phyloP scores from a whole-genome alignment of 2,113 vertebrate species.

The Taurulus bubalis region DNA sequence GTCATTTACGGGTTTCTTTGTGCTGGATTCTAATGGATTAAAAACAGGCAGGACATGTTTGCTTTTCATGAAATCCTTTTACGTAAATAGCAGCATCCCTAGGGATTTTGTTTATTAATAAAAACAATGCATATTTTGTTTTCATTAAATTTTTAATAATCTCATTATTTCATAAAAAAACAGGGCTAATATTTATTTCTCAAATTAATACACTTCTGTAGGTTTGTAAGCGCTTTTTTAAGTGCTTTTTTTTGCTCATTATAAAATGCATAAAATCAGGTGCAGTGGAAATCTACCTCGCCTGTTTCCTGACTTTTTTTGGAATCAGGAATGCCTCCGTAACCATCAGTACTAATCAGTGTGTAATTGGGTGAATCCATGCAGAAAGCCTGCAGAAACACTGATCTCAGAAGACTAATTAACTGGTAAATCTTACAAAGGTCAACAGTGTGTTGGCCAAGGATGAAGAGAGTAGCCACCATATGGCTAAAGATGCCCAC shows the following conservation, averaged over 20 bases:
- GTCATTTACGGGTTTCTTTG: too few relatives aligned
- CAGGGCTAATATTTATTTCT: neutral
- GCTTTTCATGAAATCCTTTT: neutral
- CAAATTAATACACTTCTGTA: neutral
- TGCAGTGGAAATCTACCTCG: neutral
- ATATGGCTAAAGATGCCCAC: constrained; percentile 79
- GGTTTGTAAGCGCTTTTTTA: neutral
- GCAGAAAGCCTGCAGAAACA: constrained; percentile 40
- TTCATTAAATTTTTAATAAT: neutral
- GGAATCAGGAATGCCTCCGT: constrained; percentile 2
- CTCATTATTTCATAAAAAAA: neutral
- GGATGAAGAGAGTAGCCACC: constrained; percentile 80
- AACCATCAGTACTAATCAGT: constrained; percentile 10
- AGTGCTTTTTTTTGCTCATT: neutral
- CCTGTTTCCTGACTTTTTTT: neutral
- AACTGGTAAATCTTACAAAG: constrained; percentile 71
- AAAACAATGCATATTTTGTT: neutral
- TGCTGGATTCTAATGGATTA: too few relatives aligned
- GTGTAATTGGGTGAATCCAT: constrained; percentile 60
- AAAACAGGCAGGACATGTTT: neutral
- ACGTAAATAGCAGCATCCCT: neutral
- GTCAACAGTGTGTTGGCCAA: constrained; percentile 71
- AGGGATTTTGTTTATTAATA: neutral
- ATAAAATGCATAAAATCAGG: neutral
- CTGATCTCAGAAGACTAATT: constrained; percentile 74